A percentile compares a stretch with the other conserved stretches of the same genome.
Conservation (phyloP, 1,140 invertebrate genomes). For the Trypoxylus dichotomus region DNA sequence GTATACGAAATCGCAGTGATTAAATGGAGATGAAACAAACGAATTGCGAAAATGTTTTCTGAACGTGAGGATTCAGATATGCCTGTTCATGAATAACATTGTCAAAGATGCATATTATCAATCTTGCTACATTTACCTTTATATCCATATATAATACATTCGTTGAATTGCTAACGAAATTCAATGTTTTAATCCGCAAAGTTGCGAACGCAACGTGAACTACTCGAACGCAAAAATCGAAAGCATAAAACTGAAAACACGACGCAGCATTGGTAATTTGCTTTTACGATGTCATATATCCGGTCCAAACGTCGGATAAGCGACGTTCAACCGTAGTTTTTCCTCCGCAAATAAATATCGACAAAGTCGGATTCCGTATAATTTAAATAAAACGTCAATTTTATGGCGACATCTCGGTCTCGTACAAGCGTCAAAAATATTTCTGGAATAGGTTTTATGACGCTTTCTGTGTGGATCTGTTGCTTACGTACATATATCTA, state of each 20-base stretch:
- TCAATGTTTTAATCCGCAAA: neutral
- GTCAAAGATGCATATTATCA: neutral
- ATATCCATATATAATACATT: too few species aligned
- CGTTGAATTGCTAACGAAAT: too few species aligned
- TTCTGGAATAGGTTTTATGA: conserved; percentile 9
- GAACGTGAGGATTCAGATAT: too few species aligned
- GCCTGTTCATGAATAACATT: too few species aligned
- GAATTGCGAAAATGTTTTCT: too few species aligned
- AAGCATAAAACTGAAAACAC: conserved; percentile 13
- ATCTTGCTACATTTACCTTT: too few species aligned
- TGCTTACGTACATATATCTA: neutral
- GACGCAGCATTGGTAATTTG: neutral
- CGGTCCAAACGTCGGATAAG: conserved; percentile 18
- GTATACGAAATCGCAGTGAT: too few species aligned
- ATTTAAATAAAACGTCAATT: conserved; percentile 22
- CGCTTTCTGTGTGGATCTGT: neutral
- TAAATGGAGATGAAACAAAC: too few species aligned
- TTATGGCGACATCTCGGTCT: conserved; percentile 19
- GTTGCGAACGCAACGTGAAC: conserved; percentile 5
- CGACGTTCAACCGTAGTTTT: conserved; percentile 12
- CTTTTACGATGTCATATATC: conserved; percentile 15
- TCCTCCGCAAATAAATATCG: conserved; percentile 18
- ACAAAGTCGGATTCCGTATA: conserved; percentile 20
- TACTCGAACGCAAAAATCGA: conserved; percentile 15
- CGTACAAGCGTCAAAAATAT: conserved; percentile 5